A percentile compares a stretch with the other conserved stretches of the same genome.
Evolutionary conservation across 2,888 invertebrate genomes (phyloP).

Genomic region (Drosophila subquinaria): DNA sequence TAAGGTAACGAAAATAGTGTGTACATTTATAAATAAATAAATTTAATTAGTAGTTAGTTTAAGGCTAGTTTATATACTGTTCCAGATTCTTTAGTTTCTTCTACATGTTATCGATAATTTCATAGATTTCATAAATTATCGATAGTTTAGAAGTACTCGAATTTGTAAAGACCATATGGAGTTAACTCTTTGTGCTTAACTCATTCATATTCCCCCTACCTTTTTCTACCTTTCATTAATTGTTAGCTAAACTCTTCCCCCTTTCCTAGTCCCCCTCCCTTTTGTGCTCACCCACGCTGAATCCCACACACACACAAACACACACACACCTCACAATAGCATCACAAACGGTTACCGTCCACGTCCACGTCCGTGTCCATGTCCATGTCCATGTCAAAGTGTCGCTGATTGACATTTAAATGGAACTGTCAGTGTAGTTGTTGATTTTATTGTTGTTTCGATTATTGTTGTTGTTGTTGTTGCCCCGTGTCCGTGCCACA

Average conservation of each 20-base stretch:
- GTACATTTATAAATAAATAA: too few species aligned
- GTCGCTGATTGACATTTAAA: constrained; percentile 76
- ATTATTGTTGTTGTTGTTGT: constrained; percentile 23
- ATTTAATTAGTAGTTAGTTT: too few species aligned
- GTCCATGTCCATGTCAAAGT: constrained; percentile 61
- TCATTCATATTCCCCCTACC: constrained; percentile 4
- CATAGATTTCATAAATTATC: background rate
- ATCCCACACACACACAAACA: constrained; percentile 22
- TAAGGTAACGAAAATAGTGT: too few species aligned
- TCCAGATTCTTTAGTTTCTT: background rate
- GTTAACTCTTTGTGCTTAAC: background rate
- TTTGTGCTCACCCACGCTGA: constrained; percentile 21
- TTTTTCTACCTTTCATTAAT: constrained; percentile 12
- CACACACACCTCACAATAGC: constrained; percentile 24
- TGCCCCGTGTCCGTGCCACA: too few species aligned
- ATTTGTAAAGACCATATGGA: background rate
- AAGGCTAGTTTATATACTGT: too few species aligned
- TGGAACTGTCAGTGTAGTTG: constrained; percentile 66
- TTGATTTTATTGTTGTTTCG: constrained; percentile 30
- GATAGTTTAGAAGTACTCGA: background rate
- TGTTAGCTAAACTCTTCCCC: constrained; percentile 4
- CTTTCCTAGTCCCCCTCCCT: background rate
- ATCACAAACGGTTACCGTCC: constrained; percentile 31
- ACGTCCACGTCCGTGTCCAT: constrained; percentile 42
- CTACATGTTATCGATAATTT: background rate